Conservation (phyloP, 2,113 vertebrate species). For the Phycodurus eques region DNA sequence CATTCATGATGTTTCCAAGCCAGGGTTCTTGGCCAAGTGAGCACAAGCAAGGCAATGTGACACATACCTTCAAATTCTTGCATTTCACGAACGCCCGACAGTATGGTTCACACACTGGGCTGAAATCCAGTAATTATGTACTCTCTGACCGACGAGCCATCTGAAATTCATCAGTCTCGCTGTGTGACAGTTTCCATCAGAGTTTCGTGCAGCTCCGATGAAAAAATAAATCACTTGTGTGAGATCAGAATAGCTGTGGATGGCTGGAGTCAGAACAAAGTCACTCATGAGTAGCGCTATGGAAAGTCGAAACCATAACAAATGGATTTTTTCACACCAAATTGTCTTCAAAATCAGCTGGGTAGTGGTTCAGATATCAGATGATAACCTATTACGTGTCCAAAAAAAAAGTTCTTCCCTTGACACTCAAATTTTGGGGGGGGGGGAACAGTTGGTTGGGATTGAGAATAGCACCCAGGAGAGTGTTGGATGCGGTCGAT, state of each 20-base stretch:
- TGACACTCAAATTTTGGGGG: not conserved
- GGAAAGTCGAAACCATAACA: not conserved
- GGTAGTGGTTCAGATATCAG: not conserved
- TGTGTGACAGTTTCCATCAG: not conserved
- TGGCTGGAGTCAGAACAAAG: not conserved
- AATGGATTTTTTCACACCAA: not conserved
- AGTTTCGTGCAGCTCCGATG: slow-evolving; percentile 18
- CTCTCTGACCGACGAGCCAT: slow-evolving; percentile 22
- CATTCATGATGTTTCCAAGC: too few species aligned
- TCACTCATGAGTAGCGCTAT: not conserved
- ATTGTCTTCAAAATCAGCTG: not conserved
- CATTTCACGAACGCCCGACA: slow-evolving; percentile 22
- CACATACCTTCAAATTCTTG: slow-evolving; percentile 34
- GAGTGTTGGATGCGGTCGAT: not conserved
- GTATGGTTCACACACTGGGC: slow-evolving; percentile 32
- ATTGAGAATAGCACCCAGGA: not conserved
- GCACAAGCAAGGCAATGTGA: slow-evolving; percentile 42
- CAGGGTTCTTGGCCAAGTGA: slow-evolving; percentile 4
- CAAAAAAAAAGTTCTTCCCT: not conserved
- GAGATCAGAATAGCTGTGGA: not conserved
- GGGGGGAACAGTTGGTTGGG: not conserved
- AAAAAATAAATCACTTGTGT: slow-evolving; percentile 17
- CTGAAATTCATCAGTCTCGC: slow-evolving; percentile 38
- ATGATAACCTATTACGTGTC: too few species aligned
- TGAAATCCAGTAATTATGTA: slow-evolving; percentile 27